These are phyloP conservation scores for Aradophagus sp. DNA, from an alignment of 1,140 invertebrate genomes.

Conservation along the genomic window DNA sequence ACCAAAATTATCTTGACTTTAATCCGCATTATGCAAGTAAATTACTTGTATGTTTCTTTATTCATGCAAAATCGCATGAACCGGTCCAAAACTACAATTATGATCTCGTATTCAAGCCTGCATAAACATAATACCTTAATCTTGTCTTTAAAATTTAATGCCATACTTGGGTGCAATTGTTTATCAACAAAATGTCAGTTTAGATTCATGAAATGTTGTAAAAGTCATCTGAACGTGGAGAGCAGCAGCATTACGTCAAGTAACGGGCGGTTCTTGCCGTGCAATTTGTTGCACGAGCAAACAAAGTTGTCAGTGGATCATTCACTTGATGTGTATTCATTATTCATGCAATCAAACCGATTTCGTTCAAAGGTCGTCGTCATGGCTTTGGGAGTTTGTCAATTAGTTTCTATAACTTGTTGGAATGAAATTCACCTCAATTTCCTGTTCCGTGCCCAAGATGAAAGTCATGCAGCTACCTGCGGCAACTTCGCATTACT, in stretches of 20 bases:
- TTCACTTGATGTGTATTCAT: slow-evolving; percentile 44
- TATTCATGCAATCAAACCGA: slow-evolving; percentile 49
- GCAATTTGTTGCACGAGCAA: slow-evolving; percentile 13
- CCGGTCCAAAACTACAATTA: no score
- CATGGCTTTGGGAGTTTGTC: slow-evolving; percentile 41
- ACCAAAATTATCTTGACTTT: no score
- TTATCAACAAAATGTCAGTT: slow-evolving; percentile 7
- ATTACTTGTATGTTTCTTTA: no score
- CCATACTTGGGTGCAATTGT: slow-evolving; percentile 5
- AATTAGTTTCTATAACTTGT: slow-evolving; percentile 53
- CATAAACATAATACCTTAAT: slow-evolving; percentile 8
- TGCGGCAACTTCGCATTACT: slow-evolving; percentile 20
- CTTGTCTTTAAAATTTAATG: slow-evolving; percentile 11
- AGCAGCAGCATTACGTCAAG: no score
- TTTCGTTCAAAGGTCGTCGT: slow-evolving; percentile 42
- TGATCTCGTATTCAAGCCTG: slow-evolving; percentile 2
- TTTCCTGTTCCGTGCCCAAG: slow-evolving; percentile 33
- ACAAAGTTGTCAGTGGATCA: slow-evolving; percentile 37
- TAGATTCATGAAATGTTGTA: no score
- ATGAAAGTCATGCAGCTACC: slow-evolving; percentile 38
- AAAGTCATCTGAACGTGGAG: no score
- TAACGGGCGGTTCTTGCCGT: slow-evolving; percentile 3
- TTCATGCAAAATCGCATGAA: no score
- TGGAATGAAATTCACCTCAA: slow-evolving; percentile 52
- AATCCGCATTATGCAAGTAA: no score